Conservation (phyloP, 2,113 vertebrate species). For the Mastomys natalensis region DNA sequence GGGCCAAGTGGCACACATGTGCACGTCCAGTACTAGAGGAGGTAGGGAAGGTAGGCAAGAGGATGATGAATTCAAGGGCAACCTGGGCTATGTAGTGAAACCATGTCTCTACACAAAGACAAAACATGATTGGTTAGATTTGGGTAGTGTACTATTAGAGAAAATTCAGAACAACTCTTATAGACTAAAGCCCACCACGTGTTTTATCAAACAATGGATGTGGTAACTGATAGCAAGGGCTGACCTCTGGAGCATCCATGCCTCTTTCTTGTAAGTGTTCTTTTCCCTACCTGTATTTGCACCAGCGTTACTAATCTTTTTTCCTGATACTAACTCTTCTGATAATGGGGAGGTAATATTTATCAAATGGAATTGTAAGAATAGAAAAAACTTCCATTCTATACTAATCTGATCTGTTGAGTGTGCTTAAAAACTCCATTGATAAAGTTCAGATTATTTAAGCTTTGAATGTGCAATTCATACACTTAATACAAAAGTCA, state of each 20-base stretch:
- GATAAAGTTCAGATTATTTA: not conserved
- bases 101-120: not conserved
- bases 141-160: not conserved
- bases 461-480: conserved; percentile 1
- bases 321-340: not conserved
- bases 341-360: not conserved
- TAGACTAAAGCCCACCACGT: not conserved
- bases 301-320: not conserved
- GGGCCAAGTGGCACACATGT: not conserved
- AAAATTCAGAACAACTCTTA: not conserved
- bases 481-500: not conserved
- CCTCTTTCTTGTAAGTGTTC: not conserved
- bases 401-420: conserved; percentile 4
- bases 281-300: not conserved
- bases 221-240: not conserved
- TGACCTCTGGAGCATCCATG: not conserved
- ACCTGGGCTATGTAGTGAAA: not conserved
- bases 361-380: not conserved
- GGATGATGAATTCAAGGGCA: not conserved
- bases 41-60: too few relatives aligned
- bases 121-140: not conserved
- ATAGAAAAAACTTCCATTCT: not conserved
- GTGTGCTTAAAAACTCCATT: not conserved
- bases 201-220: conserved; percentile 10
- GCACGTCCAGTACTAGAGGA: not conserved